These are phyloP conservation scores for Busseola fusca DNA, from an alignment of 2,888 invertebrate species.

Conservation along the genomic window DNA sequence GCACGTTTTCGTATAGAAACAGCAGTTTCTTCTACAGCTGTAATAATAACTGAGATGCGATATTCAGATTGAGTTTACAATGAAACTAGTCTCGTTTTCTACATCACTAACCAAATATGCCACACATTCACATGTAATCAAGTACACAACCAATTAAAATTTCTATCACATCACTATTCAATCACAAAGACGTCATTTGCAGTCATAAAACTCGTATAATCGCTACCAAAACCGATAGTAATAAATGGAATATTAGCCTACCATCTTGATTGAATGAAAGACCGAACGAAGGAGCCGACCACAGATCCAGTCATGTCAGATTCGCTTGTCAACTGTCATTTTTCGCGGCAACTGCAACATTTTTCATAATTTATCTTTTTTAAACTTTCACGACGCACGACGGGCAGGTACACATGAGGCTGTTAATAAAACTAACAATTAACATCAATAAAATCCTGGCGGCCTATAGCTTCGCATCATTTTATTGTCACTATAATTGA, in stretches of 20 bases:
- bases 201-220: slow-evolving; percentile 64
- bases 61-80: slow-evolving; percentile 42
- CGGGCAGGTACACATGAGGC: slow-evolving; percentile 67
- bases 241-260: slow-evolving; percentile 81
- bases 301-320: slow-evolving; percentile 30
- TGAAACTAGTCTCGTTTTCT: slow-evolving; percentile 35
- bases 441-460: slow-evolving; percentile 81
- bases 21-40: slow-evolving; percentile 12
- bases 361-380: slow-evolving; percentile 25
- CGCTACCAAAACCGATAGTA: slow-evolving; percentile 78
- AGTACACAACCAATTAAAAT: slow-evolving; percentile 61
- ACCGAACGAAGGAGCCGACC: slow-evolving; percentile 63
- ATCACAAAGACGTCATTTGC: slow-evolving; percentile 65
- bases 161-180: slow-evolving; percentile 57
- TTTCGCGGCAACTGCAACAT: slow-evolving; percentile 32
- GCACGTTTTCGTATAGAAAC: slow-evolving; percentile 5
- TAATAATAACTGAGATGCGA: slow-evolving; percentile 22
- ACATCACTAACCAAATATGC: slow-evolving; percentile 52
- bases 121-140: slow-evolving; percentile 43
- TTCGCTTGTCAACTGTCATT: slow-evolving; percentile 43
- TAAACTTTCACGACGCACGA: slow-evolving; percentile 67
- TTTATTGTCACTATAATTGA: slow-evolving; percentile 77
- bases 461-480: slow-evolving; percentile 65
- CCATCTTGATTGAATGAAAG: slow-evolving; percentile 73
- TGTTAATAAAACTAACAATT: slow-evolving; percentile 84